These are phyloP conservation scores for Mallotus villosus DNA, from an alignment of 2,797 vertebrate genomes.

Conservation along the genomic window DNA sequence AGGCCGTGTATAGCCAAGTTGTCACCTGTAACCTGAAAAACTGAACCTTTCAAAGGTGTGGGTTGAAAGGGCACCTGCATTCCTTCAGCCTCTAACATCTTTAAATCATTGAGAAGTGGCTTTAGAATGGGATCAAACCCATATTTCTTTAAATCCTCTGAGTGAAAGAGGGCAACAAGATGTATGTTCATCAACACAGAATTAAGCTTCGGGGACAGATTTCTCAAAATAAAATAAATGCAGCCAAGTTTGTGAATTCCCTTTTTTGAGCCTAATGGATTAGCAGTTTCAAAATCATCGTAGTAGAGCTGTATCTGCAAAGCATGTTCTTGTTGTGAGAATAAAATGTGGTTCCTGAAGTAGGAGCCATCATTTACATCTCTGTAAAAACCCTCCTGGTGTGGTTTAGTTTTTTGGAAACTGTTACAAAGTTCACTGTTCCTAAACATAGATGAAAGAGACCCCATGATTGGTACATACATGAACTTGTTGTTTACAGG, in stretches of 20 bases:
- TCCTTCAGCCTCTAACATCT: constrained; percentile 22
- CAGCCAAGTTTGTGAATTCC: constrained; percentile 28
- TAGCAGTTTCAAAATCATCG: too few species aligned
- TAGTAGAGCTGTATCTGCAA: too few species aligned
- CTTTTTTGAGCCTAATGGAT: background rate
- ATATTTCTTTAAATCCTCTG: constrained; percentile 32
- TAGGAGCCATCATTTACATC: constrained; percentile 2
- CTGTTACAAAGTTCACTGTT: constrained; percentile 8
- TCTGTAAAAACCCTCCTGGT: background rate
- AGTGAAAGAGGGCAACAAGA: constrained; percentile 24
- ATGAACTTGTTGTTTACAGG: constrained; percentile 34
- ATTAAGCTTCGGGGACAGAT: constrained; percentile 33
- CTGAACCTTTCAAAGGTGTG: constrained; percentile 11
- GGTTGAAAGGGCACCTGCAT: constrained; percentile 21
- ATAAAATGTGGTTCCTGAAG: constrained; percentile 17
- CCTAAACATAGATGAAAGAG: constrained; percentile 12
- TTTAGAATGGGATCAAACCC: constrained; percentile 24
- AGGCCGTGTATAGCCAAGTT: constrained; percentile 20
- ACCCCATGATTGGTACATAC: constrained; percentile 23
- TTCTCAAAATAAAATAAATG: constrained; percentile 38
- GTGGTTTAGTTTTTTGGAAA: constrained; percentile 4
- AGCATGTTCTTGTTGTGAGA: constrained; percentile 12
- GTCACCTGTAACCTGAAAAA: constrained; percentile 34
- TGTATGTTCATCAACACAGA: constrained; percentile 34
- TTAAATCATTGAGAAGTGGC: constrained; percentile 25